Conservation (phyloP, 2,888 invertebrate species). For the Scelioninae gen. 1 region DNA sequence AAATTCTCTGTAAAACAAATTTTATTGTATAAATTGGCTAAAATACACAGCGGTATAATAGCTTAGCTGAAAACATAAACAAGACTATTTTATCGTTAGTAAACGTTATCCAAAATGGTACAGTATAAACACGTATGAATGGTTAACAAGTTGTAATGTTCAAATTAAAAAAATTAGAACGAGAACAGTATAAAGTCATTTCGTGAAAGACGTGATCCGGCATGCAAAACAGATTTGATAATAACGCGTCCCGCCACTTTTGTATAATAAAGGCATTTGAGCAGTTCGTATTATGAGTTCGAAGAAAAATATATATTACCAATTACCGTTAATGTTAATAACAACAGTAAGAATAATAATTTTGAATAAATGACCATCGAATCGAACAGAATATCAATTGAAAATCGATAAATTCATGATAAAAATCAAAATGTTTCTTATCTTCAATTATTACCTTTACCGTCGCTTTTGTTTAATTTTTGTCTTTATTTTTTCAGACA, state of each 20-base stretch:
- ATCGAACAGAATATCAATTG: not conserved
- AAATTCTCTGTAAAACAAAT: slow-evolving; percentile 60
- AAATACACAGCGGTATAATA: slow-evolving; percentile 71
- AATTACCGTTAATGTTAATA: slow-evolving; percentile 28
- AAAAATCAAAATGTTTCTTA: slow-evolving; percentile 5
- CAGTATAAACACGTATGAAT: slow-evolving; percentile 60
- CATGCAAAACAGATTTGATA: slow-evolving; percentile 65
- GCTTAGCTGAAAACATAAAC: slow-evolving; percentile 66
- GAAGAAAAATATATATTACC: slow-evolving; percentile 25
- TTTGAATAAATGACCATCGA: slow-evolving; percentile 1
- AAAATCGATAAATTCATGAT: not conserved
- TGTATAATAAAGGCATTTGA: slow-evolving; percentile 52
- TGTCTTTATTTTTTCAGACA: slow-evolving; percentile 20
- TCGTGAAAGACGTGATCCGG: slow-evolving; percentile 56
- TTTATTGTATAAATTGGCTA: slow-evolving; percentile 69
- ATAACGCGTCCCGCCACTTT: slow-evolving; percentile 59
- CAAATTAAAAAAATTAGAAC: slow-evolving; percentile 52
- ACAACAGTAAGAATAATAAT: slow-evolving; percentile 33
- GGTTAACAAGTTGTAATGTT: slow-evolving; percentile 61
- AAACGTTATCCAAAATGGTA: slow-evolving; percentile 66
- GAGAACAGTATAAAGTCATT: slow-evolving; percentile 59
- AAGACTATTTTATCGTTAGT: slow-evolving; percentile 69
- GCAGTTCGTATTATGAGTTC: slow-evolving; percentile 41
- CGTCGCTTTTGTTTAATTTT: slow-evolving; percentile 17
- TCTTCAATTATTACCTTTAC: slow-evolving; percentile 44